Base-by-base conservation (phyloP, 2,888 invertebrate genomes). In the Brenthis daphne region DNA sequence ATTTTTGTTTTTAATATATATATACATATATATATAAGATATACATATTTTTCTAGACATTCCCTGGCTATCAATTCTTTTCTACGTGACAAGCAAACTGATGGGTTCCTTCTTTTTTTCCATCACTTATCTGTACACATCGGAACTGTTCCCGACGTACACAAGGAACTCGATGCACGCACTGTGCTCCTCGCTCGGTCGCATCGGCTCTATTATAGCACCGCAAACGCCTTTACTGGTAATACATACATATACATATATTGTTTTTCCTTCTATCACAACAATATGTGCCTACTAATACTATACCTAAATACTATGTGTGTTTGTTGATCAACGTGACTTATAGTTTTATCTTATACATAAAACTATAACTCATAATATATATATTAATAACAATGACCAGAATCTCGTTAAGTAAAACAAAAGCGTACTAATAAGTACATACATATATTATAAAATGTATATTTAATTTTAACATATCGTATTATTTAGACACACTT, bases 191-290 rank as follows among this genome's bases (percentile, higher is more conserved):
- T 95, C 95, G 76, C 85, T 95, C 65, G 95, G 95, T 12, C 88
- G 95, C 56, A 87, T 95, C 54, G 95, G 95, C 0, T 94, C 95
- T 1, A 94, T 95, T 77, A 76, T 95, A 13, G 94, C 95, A 3
- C 95, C 95, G 6, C 95, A 95, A 80, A 94, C 94, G 48, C 95
- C 95, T 3, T 82, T 95, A 73, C 77, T 95, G 89, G 95, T 95
- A 88, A 84, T 68, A 43, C 11, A 43, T 43, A 20, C 20, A 20
- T 20, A 20, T 20, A 20, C 20, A 43, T 43, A 2, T 43, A 43
- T 43, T 43, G 37, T 43, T 43, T 43, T 2, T 1, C 37, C 37
- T 43, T 43, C 11, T 43, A 8, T 43, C 37, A 43, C 11, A 8
- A 11, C 0, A 29, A 29, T 29, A 29, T 29, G 29, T 4, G 4